A percentile compares a stretch with the other conserved stretches of the same genome.
Conservation (phyloP, 2,888 invertebrate genomes). For the Abrostola triplasia region DNA sequence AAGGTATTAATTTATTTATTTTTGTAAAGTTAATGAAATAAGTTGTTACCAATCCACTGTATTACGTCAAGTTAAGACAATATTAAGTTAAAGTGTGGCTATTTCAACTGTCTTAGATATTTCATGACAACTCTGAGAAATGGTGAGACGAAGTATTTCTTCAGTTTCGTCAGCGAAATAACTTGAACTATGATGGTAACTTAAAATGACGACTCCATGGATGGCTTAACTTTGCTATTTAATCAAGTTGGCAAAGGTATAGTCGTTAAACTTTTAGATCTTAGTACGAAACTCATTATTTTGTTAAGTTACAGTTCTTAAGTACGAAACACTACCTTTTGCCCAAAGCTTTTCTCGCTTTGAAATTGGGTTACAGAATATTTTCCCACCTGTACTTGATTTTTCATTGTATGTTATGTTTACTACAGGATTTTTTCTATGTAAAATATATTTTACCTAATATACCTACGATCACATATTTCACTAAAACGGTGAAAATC, state of each 20-base stretch:
- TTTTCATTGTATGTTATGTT: too few species aligned
- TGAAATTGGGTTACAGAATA: background rate
- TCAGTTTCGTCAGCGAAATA: slow-evolving; percentile 29
- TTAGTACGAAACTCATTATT: slow-evolving; percentile 14
- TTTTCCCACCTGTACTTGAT: too few species aligned
- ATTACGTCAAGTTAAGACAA: too few species aligned
- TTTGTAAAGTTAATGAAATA: too few species aligned
- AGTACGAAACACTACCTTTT: background rate
- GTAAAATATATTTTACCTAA: too few species aligned
- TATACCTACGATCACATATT: too few species aligned
- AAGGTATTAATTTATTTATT: too few species aligned
- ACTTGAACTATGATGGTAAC: slow-evolving; percentile 40
- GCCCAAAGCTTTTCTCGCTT: background rate
- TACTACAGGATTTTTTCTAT: too few species aligned
- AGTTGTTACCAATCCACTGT: too few species aligned
- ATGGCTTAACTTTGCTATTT: slow-evolving; percentile 57
- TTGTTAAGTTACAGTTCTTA: background rate
- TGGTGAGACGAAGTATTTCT: slow-evolving; percentile 4
- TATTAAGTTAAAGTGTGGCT: too few species aligned
- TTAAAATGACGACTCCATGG: slow-evolving; percentile 51
- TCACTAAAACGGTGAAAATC: too few species aligned
- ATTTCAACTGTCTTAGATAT: too few species aligned
- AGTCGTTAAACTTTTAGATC: slow-evolving; percentile 41
- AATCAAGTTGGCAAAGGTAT: slow-evolving; percentile 43
- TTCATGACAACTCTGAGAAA: background rate